phyloP scores from a whole-genome alignment of 2,888 invertebrate genomes.

The Gandaritis pyraliata region DNA sequence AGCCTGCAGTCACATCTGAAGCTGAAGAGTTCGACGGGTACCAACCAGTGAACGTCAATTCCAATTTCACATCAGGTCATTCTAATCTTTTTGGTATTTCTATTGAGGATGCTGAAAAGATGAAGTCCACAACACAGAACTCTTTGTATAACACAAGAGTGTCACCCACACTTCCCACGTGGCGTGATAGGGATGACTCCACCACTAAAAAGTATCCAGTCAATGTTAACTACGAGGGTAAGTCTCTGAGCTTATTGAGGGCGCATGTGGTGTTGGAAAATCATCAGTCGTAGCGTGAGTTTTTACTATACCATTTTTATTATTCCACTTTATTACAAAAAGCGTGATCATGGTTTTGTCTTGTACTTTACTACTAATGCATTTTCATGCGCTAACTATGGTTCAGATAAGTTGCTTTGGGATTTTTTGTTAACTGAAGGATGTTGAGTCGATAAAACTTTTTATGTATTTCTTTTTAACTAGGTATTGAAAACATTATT shows the following conservation, averaged over 20 bases:
- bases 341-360: background rate
- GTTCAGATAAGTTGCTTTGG: background rate
- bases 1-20: constrained; percentile 52
- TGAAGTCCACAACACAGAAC: constrained; percentile 78
- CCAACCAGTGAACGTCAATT: constrained; percentile 47
- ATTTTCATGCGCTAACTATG: constrained; percentile 3
- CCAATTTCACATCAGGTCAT: constrained; percentile 85
- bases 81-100: constrained; percentile 86
- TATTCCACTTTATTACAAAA: constrained; percentile 2
- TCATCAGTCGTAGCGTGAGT: constrained; percentile 16
- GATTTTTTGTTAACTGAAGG: background rate
- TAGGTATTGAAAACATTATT: too few relatives aligned
- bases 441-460: background rate
- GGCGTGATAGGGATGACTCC: constrained; percentile 71
- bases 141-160: constrained; percentile 81
- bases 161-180: constrained; percentile 86
- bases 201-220: constrained; percentile 76
- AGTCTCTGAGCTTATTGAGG: constrained; percentile 46
- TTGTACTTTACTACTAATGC: constrained; percentile 4
- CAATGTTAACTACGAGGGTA: constrained; percentile 73
- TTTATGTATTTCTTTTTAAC: too few relatives aligned
- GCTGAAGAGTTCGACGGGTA: constrained; percentile 55
- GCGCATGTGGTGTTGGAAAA: constrained; percentile 50
- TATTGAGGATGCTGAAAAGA: constrained; percentile 84
- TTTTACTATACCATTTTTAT: constrained; percentile 2